These are phyloP conservation scores for Liolophura sinensis DNA, from an alignment of 1,140 invertebrate species.

Conservation along the genomic window DNA sequence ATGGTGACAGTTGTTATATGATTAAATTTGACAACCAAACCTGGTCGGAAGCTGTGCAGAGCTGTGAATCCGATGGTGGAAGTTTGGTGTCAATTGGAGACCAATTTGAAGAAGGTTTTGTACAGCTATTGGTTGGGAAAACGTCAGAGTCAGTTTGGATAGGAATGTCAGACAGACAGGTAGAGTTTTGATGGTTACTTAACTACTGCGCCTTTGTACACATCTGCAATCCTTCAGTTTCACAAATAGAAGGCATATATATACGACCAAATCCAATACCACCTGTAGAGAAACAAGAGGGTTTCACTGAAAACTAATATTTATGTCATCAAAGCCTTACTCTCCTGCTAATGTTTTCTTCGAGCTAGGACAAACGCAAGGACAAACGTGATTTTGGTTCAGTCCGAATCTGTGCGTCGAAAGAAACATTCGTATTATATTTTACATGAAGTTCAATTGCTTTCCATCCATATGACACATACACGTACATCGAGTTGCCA, in stretches of 20 bases:
- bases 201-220: not conserved
- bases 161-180: too few relatives aligned
- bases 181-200: too few relatives aligned
- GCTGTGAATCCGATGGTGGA: constrained; percentile 12
- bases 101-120: constrained; percentile 22
- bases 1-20: constrained; percentile 19
- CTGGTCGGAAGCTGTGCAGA: constrained; percentile 16
- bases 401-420: too few relatives aligned
- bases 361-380: too few relatives aligned
- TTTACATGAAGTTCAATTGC: too few relatives aligned
- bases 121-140: constrained; percentile 16
- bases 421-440: too few relatives aligned
- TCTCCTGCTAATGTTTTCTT: not conserved
- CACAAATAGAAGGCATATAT: too few relatives aligned
- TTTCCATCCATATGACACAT: too few relatives aligned
- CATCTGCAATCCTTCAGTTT: too few relatives aligned
- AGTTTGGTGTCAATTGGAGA: constrained; percentile 19
- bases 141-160: not conserved
- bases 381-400: too few relatives aligned
- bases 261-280: not conserved
- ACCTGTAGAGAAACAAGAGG: not conserved
- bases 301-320: not conserved
- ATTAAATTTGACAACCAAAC: constrained; percentile 6
- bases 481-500: too few relatives aligned
- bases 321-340: not conserved